Evolutionary conservation across 2,113 vertebrate species (phyloP).

Genomic region (Pipra filicauda): DNA sequence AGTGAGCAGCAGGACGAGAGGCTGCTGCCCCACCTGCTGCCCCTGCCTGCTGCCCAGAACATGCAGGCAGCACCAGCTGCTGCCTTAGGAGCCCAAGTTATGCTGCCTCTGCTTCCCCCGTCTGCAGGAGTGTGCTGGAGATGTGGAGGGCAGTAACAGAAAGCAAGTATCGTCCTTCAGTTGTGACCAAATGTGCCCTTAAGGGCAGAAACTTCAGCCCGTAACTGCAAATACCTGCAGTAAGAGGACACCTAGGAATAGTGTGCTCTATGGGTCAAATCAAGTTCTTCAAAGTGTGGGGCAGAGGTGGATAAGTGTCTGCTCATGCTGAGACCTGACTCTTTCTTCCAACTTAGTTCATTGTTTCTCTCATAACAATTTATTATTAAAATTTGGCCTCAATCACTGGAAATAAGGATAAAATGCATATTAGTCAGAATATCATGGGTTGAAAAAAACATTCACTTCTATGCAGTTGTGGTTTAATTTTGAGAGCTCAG

Average conservation of each 20-base stretch:
- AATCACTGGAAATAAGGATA: not conserved
- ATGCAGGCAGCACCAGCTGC: not conserved
- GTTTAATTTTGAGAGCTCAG: not conserved
- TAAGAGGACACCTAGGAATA: not conserved
- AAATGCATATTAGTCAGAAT: not conserved
- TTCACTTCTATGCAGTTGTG: not conserved
- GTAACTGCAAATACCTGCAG: not conserved
- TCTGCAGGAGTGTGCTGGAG: not conserved
- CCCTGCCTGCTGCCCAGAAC: not conserved
- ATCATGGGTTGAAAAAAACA: not conserved
- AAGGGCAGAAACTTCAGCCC: not conserved
- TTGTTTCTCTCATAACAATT: not conserved
- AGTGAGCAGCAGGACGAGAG: not conserved
- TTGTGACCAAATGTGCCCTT: not conserved
- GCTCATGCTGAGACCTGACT: not conserved
- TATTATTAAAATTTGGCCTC: not conserved
- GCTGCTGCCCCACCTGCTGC: not conserved
- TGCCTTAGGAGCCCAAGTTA: fast-evolving
- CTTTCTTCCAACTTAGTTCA: not conserved
- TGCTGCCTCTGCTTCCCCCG: fast-evolving
- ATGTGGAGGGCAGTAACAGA: not conserved
- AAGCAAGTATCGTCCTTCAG: not conserved
- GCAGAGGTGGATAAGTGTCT: not conserved
- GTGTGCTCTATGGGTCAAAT: not conserved
- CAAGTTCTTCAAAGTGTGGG: not conserved